Evolutionary conservation across 2,113 vertebrate genomes (phyloP).

Genomic region (Oxyura jamaicensis): DNA sequence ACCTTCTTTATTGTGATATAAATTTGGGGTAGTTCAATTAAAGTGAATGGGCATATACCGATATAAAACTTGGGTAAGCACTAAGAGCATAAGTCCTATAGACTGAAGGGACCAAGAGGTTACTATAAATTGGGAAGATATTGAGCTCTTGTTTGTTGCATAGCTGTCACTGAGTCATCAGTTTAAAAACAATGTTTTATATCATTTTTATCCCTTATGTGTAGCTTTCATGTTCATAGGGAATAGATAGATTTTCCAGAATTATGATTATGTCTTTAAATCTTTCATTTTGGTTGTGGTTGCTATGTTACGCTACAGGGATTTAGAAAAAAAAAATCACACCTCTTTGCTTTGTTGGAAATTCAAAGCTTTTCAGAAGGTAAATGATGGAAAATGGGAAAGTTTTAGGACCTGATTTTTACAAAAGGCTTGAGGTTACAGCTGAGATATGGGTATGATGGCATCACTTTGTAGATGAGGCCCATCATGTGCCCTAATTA

Average conservation of each 20-base stretch:
- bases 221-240: conserved; percentile 59
- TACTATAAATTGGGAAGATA: not conserved
- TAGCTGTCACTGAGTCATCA: conserved; percentile 4
- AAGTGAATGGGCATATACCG: conserved; percentile 2
- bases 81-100: not conserved
- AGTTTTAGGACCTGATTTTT: conserved; percentile 8
- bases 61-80: conserved; percentile 28
- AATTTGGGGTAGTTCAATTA: conserved; percentile 54
- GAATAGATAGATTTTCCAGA: conserved; percentile 69
- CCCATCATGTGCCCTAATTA: not conserved
- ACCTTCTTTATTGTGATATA: conserved; percentile 43
- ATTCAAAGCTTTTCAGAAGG: conserved; percentile 44
- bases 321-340: not conserved
- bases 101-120: conserved; percentile 7
- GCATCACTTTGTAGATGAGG: conserved; percentile 9
- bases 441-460: not conserved
- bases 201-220: conserved; percentile 39
- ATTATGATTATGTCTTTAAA: conserved; percentile 71
- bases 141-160: conserved; percentile 57
- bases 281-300: conserved; percentile 57
- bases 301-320: conserved; percentile 53
- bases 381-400: conserved; percentile 9
- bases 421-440: not conserved
- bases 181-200: conserved; percentile 63
- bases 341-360: not conserved